A percentile compares a stretch with the other conserved stretches of the same genome.
Conservation (phyloP, 2,113 vertebrate genomes). For the Chaetops frenatus region DNA sequence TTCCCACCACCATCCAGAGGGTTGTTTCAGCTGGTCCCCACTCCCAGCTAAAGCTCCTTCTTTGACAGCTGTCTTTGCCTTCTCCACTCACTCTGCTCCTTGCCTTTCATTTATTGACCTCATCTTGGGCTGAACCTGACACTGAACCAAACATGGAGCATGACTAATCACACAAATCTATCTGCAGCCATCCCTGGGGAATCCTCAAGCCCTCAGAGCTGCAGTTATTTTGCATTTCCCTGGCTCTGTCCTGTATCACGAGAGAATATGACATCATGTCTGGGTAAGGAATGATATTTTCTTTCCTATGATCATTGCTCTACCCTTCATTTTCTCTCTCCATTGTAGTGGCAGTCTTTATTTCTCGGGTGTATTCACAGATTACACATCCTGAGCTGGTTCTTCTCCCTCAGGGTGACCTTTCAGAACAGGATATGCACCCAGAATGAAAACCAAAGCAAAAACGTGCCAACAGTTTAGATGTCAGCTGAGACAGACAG, state of each 20-base stretch:
- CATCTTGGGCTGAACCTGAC: neutral
- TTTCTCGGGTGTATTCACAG: neutral
- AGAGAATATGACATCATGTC: neutral
- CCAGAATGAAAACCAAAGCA: neutral
- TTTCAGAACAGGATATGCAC: neutral
- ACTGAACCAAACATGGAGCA: neutral
- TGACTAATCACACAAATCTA: neutral
- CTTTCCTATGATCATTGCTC: neutral
- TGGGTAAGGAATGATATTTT: neutral
- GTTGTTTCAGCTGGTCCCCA: neutral
- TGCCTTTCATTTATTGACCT: neutral
- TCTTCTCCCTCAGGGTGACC: neutral
- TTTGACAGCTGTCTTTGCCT: neutral
- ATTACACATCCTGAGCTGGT: neutral
- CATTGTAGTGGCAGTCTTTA: neutral
- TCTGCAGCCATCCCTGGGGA: neutral
- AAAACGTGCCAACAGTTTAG: neutral
- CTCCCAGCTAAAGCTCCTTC: neutral
- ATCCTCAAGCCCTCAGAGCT: neutral
- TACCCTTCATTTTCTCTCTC: neutral
- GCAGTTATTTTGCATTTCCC: neutral
- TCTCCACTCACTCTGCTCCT: neutral
- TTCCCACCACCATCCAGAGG: neutral
- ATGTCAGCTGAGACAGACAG: neutral
- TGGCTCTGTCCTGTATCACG: neutral